Base-by-base conservation (phyloP, 2,113 vertebrate species). In the Halcyon malimbica region DNA sequence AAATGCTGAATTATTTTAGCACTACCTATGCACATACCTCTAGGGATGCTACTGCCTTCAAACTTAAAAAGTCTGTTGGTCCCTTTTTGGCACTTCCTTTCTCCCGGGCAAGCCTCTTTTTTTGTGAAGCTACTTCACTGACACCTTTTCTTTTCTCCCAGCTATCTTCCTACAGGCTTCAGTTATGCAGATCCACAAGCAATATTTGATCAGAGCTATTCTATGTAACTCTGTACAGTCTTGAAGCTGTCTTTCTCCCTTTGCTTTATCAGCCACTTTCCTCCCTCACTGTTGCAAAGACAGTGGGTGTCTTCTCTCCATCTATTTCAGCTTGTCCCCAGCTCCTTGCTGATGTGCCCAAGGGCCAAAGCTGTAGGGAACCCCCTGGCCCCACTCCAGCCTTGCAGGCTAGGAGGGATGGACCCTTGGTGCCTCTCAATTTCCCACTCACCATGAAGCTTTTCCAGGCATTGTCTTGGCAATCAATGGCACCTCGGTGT, bases 401-500 rank as follows among this genome's bases (percentile, higher is more conserved):
- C 67, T 63, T 1, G 0, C 26, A 1, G 73, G 31, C 76, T 65
- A 59, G 48, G 65, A 76, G 31, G 29, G 16, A 7, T 4, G 2
- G 62, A 80, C 46, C 46, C 59, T 87, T 17, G 1, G 24, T 0
- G 0, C 26, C 37, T 87, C 84, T 70, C 10, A 0, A 31, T 89
- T 94, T 95, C 89, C 89, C 65, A 96, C 77, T 83, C 5, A 8
- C 93, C 4, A 0, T 60, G 54, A 94, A 90, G 96, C 70, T 88
- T 97, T 97, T 89, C 89, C 91, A 95, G 64, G 60, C 95, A 92
- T 95, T 98, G 96, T 96, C 86, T 97, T 97, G 96, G 89, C 78
- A 69, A 93, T 97, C 81, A 91, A 91, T 94, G 95, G 95, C 87
- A 86, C 95, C 94, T 96, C 37, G 15, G 93, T 94, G 93, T 95